Evolutionary conservation across 2,888 invertebrate species (phyloP).

Genomic region (Neelides folsomi): DNA sequence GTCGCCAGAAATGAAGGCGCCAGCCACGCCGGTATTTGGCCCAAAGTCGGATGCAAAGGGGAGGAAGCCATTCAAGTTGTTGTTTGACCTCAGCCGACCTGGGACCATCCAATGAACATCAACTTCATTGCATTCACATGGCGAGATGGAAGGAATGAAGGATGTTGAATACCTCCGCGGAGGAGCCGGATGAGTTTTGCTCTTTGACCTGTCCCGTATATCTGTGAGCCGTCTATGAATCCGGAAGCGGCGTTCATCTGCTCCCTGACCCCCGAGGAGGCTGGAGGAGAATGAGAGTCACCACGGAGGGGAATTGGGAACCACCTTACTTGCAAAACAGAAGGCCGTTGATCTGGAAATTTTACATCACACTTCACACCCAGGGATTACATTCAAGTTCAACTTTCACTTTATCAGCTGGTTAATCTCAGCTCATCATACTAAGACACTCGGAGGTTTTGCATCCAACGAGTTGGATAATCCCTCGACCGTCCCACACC

Average conservation of each 20-base stretch:
- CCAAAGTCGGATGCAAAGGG: slow-evolving; percentile 7
- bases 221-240: slow-evolving; percentile 26
- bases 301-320: not conserved
- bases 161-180: slow-evolving; percentile 11
- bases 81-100: slow-evolving; percentile 16
- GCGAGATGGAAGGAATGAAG: not conserved
- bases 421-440: too few species aligned
- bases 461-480: too few species aligned
- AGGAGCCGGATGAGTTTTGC: slow-evolving; percentile 10
- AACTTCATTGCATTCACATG: too few species aligned
- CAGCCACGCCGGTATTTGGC: slow-evolving; percentile 9
- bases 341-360: slow-evolving; percentile 23
- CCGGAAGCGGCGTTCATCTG: slow-evolving; percentile 28
- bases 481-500: too few species aligned
- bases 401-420: too few species aligned
- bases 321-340: slow-evolving; percentile 4
- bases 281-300: not conserved
- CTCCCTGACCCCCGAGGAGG: slow-evolving; percentile 15
- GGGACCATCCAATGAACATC: not conserved
- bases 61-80: slow-evolving; percentile 18
- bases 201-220: slow-evolving; percentile 18
- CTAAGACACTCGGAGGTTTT: too few species aligned
- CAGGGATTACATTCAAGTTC: too few species aligned
- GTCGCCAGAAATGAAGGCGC: slow-evolving; percentile 28
- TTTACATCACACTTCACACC: too few species aligned